Evolutionary conservation across 2,888 invertebrate genomes (phyloP).

Genomic region (Stenichneumon culpator): DNA sequence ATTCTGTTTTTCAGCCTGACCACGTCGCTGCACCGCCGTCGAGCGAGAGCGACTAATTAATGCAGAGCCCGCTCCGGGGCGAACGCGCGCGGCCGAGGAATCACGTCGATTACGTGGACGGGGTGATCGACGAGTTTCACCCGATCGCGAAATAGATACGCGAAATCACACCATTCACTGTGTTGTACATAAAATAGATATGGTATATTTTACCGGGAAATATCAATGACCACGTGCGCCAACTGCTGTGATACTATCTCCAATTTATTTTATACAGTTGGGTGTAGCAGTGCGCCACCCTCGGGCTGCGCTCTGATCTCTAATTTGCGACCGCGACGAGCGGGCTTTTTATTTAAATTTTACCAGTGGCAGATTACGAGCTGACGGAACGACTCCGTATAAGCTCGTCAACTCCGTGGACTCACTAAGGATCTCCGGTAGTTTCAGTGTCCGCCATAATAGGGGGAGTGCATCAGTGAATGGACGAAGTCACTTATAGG

Average conservation of each 20-base stretch:
- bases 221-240: constrained; percentile 8
- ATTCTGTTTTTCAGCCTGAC: constrained; percentile 44
- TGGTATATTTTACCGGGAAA: neutral
- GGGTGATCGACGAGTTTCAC: constrained; percentile 65
- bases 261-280: constrained; percentile 50
- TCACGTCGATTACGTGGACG: constrained; percentile 45
- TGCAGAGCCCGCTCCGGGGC: constrained; percentile 54
- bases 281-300: neutral
- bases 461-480: too few species aligned
- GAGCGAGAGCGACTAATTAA: constrained; percentile 60
- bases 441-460: too few species aligned
- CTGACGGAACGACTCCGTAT: neutral
- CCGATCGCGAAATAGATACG: constrained; percentile 51
- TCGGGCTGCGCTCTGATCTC: constrained; percentile 2
- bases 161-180: constrained; percentile 34
- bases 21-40: constrained; percentile 29
- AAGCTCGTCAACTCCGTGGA: too few species aligned
- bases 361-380: neutral
- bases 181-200: neutral
- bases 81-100: constrained; percentile 35
- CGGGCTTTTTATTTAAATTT: constrained; percentile 23
- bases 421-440: too few species aligned
- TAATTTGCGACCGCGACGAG: neutral
- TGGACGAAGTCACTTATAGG: too few species aligned
- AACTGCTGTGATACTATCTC: neutral